Base-by-base conservation (phyloP, 1,140 invertebrate species). In the Drosophila bipectinata region DNA sequence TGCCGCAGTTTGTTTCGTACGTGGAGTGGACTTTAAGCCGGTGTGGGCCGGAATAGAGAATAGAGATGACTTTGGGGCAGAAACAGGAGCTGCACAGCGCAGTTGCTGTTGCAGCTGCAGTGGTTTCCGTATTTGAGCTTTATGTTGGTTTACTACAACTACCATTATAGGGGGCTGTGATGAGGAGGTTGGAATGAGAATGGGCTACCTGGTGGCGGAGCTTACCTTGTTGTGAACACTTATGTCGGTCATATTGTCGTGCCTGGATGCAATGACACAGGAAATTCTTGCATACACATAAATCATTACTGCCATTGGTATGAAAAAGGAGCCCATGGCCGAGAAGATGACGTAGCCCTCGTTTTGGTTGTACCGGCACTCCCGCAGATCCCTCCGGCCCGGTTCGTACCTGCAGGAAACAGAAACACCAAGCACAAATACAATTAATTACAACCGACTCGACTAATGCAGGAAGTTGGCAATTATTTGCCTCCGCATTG, bases 271-370 rank as follows among this genome's bases (percentile, higher is more conserved):
- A 18, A 97, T 95, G 45, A 97, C 96, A 87, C 96, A 96, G 2
- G 96, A 97, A 91, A 98, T 98, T 77, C 96, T 95, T 2, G 95
- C 94, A 91, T 98, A 98, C 9, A 98, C 97, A 88, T 98, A 97
- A 28, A 98, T 94, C 96, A 98, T 98, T 7, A 98, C 96, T 4
- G 95, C 93, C 93, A 98, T 95, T 4, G 98, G 98, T 56, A 98
- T 94, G 92, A 98, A 98, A 92, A 98, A 98, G 0, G 97, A 97
- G 0, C 97, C 97, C 93, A 97, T 95, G 0, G 97, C 96, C 34
- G 91, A 91, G 92, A 97, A 98, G 41, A 98, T 94, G 12, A 98
- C 97, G 92, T 98, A 98, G 4, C 96, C 96, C 44, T 94, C 94
- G 88, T 98, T 97, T 82, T 95, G 95, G 84, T 96, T 96, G 90